Evolutionary conservation across 2,797 vertebrate genomes (phyloP).

Genomic region (Tapirus indicus): DNA sequence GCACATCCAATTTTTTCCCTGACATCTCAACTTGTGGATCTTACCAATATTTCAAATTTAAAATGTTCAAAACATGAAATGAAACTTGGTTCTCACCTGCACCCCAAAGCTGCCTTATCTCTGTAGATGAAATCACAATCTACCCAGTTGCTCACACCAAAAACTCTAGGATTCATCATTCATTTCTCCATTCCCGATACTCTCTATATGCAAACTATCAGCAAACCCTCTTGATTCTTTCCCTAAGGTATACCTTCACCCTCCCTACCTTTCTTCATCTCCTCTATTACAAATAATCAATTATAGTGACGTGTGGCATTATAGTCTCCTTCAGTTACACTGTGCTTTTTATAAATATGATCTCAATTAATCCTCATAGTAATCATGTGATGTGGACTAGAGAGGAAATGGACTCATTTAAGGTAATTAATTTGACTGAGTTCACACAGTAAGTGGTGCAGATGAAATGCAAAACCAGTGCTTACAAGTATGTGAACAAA

Average conservation of each 20-base stretch:
- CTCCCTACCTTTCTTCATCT: neutral
- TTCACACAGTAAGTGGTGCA: neutral
- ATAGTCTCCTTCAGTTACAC: neutral
- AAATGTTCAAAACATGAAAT: slow-evolving; percentile 36
- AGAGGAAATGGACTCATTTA: neutral
- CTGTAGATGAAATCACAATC: neutral
- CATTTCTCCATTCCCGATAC: neutral
- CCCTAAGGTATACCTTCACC: neutral
- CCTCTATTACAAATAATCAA: neutral
- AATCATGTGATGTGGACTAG: neutral
- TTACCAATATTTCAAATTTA: neutral
- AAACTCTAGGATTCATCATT: neutral
- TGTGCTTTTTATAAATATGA: neutral
- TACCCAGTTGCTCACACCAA: neutral
- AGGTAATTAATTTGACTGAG: slow-evolving; percentile 1
- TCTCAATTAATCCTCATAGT: neutral
- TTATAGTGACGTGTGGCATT: neutral
- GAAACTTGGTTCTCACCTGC: neutral
- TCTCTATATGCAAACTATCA: neutral
- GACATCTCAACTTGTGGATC: neutral
- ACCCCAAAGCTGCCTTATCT: neutral
- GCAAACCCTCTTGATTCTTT: neutral
- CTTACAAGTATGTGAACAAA: neutral
- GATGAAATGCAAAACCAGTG: neutral
- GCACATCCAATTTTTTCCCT: neutral